Evolutionary conservation across 2,888 invertebrate genomes (phyloP).

Genomic region (Lasioglossum figueresi): DNA sequence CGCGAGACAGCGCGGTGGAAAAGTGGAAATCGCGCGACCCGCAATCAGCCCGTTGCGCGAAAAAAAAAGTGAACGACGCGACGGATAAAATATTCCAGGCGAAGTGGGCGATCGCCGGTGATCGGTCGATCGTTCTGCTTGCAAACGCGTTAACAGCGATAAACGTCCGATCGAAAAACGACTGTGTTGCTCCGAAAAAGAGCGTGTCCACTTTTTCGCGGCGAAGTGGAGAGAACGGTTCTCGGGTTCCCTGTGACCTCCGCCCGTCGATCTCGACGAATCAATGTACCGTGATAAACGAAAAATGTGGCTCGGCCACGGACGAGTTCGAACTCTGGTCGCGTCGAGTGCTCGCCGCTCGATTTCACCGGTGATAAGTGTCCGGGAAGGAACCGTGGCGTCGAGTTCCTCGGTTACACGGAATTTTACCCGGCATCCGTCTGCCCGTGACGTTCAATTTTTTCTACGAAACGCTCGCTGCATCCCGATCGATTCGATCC

Average conservation of each 20-base stretch:
- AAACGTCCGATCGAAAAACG: constrained; percentile 11
- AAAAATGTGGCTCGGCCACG: constrained; percentile 18
- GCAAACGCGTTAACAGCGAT: constrained; percentile 19
- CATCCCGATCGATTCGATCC: background rate
- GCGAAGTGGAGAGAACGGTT: constrained; percentile 4
- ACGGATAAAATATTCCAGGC: background rate
- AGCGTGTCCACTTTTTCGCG: constrained; percentile 18
- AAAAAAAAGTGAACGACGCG: background rate
- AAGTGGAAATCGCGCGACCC: background rate
- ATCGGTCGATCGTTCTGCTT: background rate
- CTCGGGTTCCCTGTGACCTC: background rate
- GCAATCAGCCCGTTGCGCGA: background rate
- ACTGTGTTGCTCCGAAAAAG: background rate
- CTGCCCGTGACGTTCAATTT: background rate
- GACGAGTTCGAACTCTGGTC: background rate
- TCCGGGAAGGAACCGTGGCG: background rate
- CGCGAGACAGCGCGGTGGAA: background rate
- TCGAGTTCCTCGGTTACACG: background rate
- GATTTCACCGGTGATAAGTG: constrained; percentile 28
- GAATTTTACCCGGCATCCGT: background rate
- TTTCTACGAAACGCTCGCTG: background rate
- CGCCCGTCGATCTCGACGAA: constrained; percentile 18
- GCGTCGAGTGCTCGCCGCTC: constrained; percentile 25
- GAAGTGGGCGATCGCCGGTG: background rate
- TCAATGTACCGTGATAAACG: constrained; percentile 37